Percentiles rank a stretch among this genome's conserved stretches.
Conservation (phyloP, 2,888 invertebrate genomes). For the Phortica magna region DNA sequence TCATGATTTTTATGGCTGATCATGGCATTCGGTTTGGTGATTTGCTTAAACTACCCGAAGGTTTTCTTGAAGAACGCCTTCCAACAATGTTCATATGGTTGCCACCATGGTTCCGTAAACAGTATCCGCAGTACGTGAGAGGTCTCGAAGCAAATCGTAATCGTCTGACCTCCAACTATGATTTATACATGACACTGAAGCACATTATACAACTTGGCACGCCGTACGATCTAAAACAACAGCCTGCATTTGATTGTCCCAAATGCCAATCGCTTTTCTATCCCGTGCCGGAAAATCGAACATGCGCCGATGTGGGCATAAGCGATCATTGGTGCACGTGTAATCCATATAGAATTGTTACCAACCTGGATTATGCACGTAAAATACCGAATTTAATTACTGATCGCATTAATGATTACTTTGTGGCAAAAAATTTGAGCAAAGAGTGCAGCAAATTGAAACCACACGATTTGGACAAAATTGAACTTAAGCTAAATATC, state of each 20-base stretch:
- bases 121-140: constrained; percentile 79
- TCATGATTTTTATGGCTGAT: constrained; percentile 86
- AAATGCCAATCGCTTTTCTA: constrained; percentile 83
- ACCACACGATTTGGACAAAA: neutral
- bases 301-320: constrained; percentile 54
- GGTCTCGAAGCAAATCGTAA: constrained; percentile 81
- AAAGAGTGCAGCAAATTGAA: constrained; percentile 33
- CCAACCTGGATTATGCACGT: neutral
- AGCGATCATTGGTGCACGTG: constrained; percentile 56
- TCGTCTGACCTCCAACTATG: constrained; percentile 85
- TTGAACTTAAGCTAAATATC: constrained; percentile 34
- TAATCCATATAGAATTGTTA: constrained; percentile 78
- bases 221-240: constrained; percentile 49
- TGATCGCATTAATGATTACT: constrained; percentile 40
- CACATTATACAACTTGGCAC: constrained; percentile 80
- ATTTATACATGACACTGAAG: constrained; percentile 84
- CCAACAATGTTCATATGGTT: constrained; percentile 85
- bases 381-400: constrained; percentile 34
- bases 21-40: constrained; percentile 86
- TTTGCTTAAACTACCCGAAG: constrained; percentile 81
- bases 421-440: constrained; percentile 17
- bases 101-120: constrained; percentile 81
- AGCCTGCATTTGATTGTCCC: constrained; percentile 80
- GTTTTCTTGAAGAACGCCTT: constrained; percentile 87
- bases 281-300: constrained; percentile 75